Percentiles rank a stretch among this genome's conserved stretches.
Conservation (phyloP, 1,140 invertebrate genomes). For the Hyles euphorbiae region DNA sequence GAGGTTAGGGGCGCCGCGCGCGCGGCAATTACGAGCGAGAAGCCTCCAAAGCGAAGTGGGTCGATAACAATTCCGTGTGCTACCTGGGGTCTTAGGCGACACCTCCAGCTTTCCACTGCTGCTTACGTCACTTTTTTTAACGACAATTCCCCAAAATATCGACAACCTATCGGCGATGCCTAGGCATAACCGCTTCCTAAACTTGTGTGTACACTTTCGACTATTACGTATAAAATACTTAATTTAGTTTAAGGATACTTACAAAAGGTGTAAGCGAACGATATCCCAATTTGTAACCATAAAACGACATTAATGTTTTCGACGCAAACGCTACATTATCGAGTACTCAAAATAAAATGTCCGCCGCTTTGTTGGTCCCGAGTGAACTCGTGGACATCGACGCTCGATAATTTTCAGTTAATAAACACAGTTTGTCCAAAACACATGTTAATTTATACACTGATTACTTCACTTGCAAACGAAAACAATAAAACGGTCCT, state of each 20-base stretch:
- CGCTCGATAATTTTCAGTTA: slow-evolving; percentile 64
- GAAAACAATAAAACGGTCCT: slow-evolving; percentile 55
- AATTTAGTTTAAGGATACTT: slow-evolving; percentile 55
- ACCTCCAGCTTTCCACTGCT: slow-evolving; percentile 44
- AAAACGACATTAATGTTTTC: slow-evolving; percentile 74
- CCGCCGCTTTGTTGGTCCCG: slow-evolving; percentile 75
- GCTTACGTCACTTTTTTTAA: slow-evolving; percentile 68
- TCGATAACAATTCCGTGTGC: slow-evolving; percentile 61
- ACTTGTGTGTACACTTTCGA: slow-evolving; percentile 37
- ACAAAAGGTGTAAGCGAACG: slow-evolving; percentile 73
- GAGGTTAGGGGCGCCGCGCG: slow-evolving; percentile 73
- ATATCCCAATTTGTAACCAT: slow-evolving; percentile 70
- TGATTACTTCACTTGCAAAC: slow-evolving; percentile 56
- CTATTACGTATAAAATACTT: slow-evolving; percentile 41
- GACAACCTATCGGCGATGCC: slow-evolving; percentile 61
- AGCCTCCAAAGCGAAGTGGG: slow-evolving; percentile 63
- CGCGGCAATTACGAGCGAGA: slow-evolving; percentile 65
- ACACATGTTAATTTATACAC: slow-evolving; percentile 65
- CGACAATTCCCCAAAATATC: slow-evolving; percentile 65
- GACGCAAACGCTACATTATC: slow-evolving; percentile 76
- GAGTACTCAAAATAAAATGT: slow-evolving; percentile 77
- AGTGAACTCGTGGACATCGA: slow-evolving; percentile 75
- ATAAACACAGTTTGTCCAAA: slow-evolving; percentile 51
- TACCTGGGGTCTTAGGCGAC: slow-evolving; percentile 32
- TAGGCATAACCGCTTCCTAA: slow-evolving; percentile 57